phyloP scores from a whole-genome alignment of 1,140 invertebrate species.

The Pseudomyrmex dendroicus region DNA sequence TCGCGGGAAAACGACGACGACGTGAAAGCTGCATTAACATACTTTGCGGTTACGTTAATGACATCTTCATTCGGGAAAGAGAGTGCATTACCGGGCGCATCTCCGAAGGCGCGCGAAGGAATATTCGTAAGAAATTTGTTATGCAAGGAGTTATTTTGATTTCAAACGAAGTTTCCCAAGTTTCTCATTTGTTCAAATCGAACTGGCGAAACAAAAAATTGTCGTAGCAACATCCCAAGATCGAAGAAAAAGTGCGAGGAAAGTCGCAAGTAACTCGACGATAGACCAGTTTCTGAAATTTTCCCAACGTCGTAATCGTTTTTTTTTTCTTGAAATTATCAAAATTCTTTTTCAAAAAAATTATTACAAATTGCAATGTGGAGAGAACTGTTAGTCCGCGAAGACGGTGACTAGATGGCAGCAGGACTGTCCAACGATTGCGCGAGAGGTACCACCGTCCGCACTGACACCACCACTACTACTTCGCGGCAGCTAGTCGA shows the following conservation, averaged over 20 bases:
- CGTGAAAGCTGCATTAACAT: conserved; percentile 12
- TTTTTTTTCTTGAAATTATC: not conserved
- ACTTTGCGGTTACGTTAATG: conserved; percentile 28
- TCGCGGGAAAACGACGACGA: not conserved
- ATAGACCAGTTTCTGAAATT: not conserved
- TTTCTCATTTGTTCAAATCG: not conserved
- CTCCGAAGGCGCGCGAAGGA: not conserved
- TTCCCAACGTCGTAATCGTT: not conserved
- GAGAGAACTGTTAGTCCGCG: not conserved
- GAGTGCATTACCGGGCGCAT: not conserved
- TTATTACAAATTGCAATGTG: not conserved
- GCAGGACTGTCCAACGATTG: conserved; percentile 6
- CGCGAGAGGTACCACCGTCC: conserved; percentile 24
- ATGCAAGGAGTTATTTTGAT: not conserved
- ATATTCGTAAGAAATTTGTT: not conserved
- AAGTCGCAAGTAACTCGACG: not conserved
- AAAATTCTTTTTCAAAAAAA: not conserved
- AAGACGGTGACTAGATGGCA: conserved; percentile 42
- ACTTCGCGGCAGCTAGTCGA: conserved; percentile 27
- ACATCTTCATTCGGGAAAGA: conserved; percentile 16
- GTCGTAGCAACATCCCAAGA: not conserved
- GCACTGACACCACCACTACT: conserved; percentile 31
- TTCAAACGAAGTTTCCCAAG: not conserved
- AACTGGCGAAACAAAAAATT: not conserved
- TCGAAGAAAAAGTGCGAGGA: not conserved